These are phyloP conservation scores for Eulemur rufifrons DNA, from an alignment of 2,113 vertebrate genomes.

Conservation along the genomic window DNA sequence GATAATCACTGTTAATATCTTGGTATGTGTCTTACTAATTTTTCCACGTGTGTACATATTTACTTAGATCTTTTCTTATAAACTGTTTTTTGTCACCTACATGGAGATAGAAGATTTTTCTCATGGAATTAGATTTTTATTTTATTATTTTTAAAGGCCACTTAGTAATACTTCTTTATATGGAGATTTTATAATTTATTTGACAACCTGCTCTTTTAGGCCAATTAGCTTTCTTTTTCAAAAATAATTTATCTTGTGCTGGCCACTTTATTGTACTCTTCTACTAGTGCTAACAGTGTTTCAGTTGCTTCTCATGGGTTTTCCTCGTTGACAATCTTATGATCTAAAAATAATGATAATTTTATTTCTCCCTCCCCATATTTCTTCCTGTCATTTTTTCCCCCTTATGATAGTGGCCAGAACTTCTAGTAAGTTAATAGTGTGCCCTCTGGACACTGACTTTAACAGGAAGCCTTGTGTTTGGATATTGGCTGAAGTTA, in stretches of 20 bases:
- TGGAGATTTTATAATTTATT: background rate
- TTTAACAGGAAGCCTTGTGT: background rate
- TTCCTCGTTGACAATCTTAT: background rate
- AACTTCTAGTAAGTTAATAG: background rate
- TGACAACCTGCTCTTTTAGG: background rate
- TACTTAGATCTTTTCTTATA: background rate
- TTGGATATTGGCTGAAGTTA: background rate
- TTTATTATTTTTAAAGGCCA: background rate
- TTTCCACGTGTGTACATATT: background rate
- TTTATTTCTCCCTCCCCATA: background rate
- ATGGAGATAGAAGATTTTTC: background rate
- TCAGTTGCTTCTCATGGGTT: background rate
- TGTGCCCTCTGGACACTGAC: background rate
- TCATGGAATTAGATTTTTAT: background rate
- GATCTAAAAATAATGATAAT: background rate
- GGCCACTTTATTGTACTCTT: background rate
- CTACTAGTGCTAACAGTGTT: background rate
- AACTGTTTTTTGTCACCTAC: background rate
- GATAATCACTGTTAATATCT: background rate
- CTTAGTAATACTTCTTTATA: background rate
- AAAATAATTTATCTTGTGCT: background rate
- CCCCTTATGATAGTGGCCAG: background rate
- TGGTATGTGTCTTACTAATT: background rate
- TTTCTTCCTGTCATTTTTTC: background rate
- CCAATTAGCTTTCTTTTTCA: background rate